phyloP scores from a whole-genome alignment of 2,113 vertebrate genomes.

The Phrynosoma blainvillii region DNA sequence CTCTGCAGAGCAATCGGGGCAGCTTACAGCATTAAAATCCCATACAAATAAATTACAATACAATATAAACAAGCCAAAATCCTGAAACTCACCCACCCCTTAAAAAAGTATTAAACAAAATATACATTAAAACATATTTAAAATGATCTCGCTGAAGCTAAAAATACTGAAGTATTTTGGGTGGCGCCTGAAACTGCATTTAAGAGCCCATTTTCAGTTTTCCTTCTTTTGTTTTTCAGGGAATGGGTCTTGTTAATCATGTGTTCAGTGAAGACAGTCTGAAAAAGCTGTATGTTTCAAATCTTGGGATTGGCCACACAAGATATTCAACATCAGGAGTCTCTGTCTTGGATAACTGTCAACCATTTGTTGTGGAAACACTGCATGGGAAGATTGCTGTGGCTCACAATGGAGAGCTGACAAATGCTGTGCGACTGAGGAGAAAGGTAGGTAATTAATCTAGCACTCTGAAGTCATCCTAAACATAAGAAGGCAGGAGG shows the following conservation, averaged over 20 bases:
- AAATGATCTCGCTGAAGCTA: too few relatives aligned
- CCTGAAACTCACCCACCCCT: too few relatives aligned
- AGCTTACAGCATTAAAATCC: too few relatives aligned
- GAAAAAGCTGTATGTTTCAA: constrained; percentile 89
- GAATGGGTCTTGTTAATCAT: constrained; percentile 93
- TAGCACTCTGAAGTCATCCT: too few relatives aligned
- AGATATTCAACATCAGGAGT: constrained; percentile 95
- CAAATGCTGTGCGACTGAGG: constrained; percentile 87
- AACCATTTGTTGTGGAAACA: constrained; percentile 97
- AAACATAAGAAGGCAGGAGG: too few relatives aligned
- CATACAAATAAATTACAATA: too few relatives aligned
- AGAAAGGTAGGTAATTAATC: constrained; percentile 79
- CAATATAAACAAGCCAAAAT: too few relatives aligned
- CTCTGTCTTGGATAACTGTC: constrained; percentile 96
- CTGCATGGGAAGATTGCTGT: constrained; percentile 96
- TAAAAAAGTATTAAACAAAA: too few relatives aligned
- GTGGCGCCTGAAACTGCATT: background rate
- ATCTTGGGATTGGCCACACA: constrained; percentile 95
- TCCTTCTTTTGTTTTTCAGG: constrained; percentile 72
- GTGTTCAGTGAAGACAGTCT: constrained; percentile 91
- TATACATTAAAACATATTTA: too few relatives aligned
- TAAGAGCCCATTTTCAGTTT: constrained; percentile 19
- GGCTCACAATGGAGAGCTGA: constrained; percentile 95
- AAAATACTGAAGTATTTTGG: background rate
- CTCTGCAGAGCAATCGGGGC: too few relatives aligned